Conservation (phyloP, 2,888 invertebrate genomes). For the Desoria tigrina region DNA sequence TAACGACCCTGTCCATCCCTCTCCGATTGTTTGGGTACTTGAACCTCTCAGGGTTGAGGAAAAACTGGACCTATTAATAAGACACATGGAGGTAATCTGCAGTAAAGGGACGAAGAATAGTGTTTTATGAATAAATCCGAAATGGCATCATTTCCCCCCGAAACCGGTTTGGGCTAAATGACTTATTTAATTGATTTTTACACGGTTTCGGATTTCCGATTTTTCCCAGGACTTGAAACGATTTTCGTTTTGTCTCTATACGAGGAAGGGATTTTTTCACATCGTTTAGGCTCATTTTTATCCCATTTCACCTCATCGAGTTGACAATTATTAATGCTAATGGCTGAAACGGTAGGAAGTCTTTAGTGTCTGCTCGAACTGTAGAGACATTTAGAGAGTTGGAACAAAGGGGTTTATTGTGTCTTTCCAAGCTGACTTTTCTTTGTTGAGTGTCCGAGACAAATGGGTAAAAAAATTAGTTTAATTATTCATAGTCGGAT, state of each 20-base stretch:
- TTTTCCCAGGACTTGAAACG: slow-evolving; percentile 6
- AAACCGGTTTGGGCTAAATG: slow-evolving; percentile 16
- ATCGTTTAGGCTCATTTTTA: too few species aligned
- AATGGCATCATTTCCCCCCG: slow-evolving; percentile 12
- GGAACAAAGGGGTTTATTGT: too few species aligned
- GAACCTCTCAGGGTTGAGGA: not conserved
- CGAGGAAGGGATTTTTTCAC: not conserved
- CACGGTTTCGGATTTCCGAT: slow-evolving; percentile 10
- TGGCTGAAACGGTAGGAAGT: not conserved
- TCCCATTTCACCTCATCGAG: not conserved
- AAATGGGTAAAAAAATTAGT: too few species aligned
- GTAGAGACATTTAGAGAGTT: not conserved
- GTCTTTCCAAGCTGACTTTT: too few species aligned
- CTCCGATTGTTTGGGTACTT: slow-evolving; percentile 18
- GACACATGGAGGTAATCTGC: slow-evolving; percentile 3
- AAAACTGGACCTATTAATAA: slow-evolving; percentile 41
- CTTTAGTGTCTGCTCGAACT: not conserved
- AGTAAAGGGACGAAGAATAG: too few species aligned
- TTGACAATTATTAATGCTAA: slow-evolving; percentile 12
- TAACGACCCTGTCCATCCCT: slow-evolving; percentile 29
- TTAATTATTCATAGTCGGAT: too few species aligned
- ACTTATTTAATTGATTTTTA: slow-evolving; percentile 9
- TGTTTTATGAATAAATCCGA: not conserved
- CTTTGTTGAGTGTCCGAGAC: too few species aligned
- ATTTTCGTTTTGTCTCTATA: not conserved